Evolutionary conservation across 1,140 invertebrate genomes (phyloP).

Genomic region (Sycophaga agraensis): DNA sequence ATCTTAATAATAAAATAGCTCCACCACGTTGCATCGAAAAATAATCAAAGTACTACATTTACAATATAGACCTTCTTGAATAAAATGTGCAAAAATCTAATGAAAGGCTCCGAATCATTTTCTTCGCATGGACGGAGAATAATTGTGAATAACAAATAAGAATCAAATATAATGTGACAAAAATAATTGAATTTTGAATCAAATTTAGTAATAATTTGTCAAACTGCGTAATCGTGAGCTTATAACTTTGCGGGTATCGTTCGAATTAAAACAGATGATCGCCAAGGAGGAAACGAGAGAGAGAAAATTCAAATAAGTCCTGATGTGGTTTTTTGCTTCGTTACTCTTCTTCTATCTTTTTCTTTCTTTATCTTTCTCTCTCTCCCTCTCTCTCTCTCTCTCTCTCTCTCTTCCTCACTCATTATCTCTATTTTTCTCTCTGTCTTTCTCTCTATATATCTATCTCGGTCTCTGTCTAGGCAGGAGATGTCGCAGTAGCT

Average conservation of each 20-base stretch:
- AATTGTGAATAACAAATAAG: conserved; percentile 5
- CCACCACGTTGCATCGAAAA: neutral
- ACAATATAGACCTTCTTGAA: neutral
- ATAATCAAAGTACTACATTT: neutral
- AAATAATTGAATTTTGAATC: too few species aligned
- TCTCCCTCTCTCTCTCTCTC: neutral
- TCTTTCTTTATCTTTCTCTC: neutral
- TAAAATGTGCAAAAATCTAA: neutral
- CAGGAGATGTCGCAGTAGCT: conserved; percentile 17
- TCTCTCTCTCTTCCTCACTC: neutral
- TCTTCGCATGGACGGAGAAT: neutral
- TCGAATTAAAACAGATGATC: conserved; percentile 13
- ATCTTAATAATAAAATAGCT: conserved; percentile 3
- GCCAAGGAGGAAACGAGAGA: neutral
- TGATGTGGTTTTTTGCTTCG: neutral
- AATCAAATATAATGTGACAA: neutral
- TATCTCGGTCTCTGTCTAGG: conserved; percentile 1
- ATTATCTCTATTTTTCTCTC: neutral
- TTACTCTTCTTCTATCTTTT: neutral
- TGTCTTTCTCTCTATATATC: conserved; percentile 8
- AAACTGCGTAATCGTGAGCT: neutral
- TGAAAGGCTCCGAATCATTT: neutral
- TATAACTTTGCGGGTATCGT: conserved; percentile 2
- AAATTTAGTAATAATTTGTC: neutral
- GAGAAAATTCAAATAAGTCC: conserved; percentile 7